These are phyloP conservation scores for Phaethon lepturus DNA, from an alignment of 2,113 vertebrate genomes.

Conservation along the genomic window DNA sequence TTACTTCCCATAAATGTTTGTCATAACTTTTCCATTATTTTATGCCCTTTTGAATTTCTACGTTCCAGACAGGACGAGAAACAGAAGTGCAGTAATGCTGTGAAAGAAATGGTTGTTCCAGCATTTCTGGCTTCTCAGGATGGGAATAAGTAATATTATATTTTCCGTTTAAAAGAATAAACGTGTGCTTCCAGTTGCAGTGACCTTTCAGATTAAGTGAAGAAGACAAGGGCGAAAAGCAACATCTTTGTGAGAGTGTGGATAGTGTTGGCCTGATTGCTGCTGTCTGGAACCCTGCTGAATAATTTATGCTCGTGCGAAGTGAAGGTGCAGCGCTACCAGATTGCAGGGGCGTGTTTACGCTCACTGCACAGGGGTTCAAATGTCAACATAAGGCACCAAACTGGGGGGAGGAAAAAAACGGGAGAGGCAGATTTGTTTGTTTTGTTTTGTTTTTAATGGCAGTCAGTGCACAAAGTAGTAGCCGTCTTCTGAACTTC, in stretches of 20 bases:
- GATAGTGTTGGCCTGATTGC: neutral
- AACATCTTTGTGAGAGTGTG: neutral
- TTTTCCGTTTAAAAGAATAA: conserved; percentile 28
- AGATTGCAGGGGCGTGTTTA: neutral
- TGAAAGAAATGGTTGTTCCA: neutral
- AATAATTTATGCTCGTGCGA: neutral
- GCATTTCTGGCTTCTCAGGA: neutral
- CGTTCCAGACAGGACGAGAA: neutral
- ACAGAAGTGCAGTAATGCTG: neutral
- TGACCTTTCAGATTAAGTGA: neutral
- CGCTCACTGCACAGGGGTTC: neutral
- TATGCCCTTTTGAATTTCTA: neutral
- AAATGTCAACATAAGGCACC: neutral
- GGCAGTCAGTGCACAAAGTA: neutral
- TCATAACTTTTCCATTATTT: neutral
- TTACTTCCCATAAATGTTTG: neutral
- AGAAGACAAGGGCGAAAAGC: neutral
- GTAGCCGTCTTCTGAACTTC: neutral
- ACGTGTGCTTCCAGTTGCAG: neutral
- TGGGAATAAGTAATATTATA: neutral
- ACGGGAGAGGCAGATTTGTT: neutral
- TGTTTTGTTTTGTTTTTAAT: neutral
- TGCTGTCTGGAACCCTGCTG: neutral
- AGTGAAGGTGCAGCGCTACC: neutral
- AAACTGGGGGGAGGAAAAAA: accelerated